Evolutionary conservation across 2,113 vertebrate species (phyloP).

Genomic region (Cariama cristata): DNA sequence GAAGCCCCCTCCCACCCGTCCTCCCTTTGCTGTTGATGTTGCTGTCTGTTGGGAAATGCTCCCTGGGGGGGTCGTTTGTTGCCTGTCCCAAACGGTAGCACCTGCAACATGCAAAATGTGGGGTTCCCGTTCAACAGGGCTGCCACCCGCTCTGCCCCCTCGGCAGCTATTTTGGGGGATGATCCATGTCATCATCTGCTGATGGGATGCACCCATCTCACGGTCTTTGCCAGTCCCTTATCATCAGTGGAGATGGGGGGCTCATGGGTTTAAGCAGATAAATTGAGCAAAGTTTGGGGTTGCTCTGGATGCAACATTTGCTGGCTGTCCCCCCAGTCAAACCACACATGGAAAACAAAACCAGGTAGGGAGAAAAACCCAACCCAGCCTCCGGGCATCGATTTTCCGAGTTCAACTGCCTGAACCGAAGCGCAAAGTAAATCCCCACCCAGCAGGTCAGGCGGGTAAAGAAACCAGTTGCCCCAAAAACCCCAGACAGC

Average conservation of each 20-base stretch:
- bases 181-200: neutral
- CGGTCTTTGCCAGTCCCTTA: neutral
- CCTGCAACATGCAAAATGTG: neutral
- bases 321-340: neutral
- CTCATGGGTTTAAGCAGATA: neutral
- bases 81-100: neutral
- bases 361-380: conserved; percentile 18
- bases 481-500: conserved; percentile 52
- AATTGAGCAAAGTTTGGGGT: neutral
- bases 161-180: neutral
- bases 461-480: conserved; percentile 44
- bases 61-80: neutral
- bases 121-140: neutral
- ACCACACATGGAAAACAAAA: conserved; percentile 43
- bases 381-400: conserved; percentile 18
- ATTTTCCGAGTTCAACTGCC: conserved; percentile 5
- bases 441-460: conserved; percentile 58
- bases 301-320: neutral
- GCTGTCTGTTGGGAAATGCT: neutral
- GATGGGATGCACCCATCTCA: neutral
- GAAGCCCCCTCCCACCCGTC: neutral
- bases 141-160: neutral
- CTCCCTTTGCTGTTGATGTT: conserved; percentile 43
- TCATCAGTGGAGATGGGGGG: neutral
- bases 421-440: neutral